These are phyloP conservation scores for Falco concolor DNA, from an alignment of 2,797 vertebrate species.

Conservation along the genomic window DNA sequence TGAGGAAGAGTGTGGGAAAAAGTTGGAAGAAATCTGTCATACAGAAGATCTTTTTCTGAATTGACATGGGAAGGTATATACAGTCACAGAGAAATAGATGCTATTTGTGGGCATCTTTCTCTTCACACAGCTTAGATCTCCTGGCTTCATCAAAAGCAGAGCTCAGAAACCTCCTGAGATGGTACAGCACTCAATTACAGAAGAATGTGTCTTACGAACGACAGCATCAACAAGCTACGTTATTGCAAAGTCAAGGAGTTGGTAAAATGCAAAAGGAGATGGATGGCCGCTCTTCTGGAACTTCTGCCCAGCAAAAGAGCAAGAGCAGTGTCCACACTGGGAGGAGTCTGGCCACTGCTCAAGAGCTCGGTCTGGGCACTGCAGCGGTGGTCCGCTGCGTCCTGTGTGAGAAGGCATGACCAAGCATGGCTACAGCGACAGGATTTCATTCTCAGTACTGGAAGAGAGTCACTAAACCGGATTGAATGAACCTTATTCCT, in stretches of 20 bases:
- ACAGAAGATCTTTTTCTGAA: not conserved
- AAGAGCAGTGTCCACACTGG: accelerated
- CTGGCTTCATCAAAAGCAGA: not conserved
- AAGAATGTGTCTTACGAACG: not conserved
- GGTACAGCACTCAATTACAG: not conserved
- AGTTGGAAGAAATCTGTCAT: not conserved
- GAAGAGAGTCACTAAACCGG: not conserved
- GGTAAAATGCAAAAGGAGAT: not conserved
- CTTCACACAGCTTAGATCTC: not conserved
- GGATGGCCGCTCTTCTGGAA: not conserved
- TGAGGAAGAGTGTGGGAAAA: not conserved
- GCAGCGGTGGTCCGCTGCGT: not conserved
- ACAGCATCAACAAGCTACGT: not conserved
- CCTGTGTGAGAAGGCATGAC: not conserved
- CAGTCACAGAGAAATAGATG: not conserved
- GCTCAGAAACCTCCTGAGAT: not conserved
- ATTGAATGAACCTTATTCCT: not conserved
- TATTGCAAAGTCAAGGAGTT: not conserved
- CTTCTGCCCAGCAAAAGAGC: not conserved
- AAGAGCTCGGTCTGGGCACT: not conserved
- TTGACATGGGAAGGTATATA: not conserved
- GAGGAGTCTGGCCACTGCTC: not conserved
- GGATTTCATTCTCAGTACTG: not conserved
- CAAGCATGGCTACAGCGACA: accelerated
- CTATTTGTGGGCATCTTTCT: not conserved